Evolutionary conservation across 2,797 vertebrate species (phyloP).

Genomic region (Hirundo rustica): DNA sequence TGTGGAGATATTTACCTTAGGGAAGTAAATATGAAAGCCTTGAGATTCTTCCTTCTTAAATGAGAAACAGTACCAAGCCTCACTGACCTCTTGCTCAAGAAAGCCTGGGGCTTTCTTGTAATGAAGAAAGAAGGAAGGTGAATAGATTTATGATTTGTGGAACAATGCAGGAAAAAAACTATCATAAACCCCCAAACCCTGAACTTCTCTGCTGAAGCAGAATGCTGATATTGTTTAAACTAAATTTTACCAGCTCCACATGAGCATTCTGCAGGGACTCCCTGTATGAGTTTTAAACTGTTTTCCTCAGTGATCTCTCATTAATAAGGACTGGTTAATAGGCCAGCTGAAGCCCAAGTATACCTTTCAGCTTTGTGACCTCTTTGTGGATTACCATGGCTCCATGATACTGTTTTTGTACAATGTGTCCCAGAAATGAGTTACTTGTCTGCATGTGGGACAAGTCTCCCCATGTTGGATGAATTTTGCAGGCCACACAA

Average conservation of each 20-base stretch:
- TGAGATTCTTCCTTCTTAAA: not conserved
- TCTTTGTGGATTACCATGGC: not conserved
- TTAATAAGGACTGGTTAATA: not conserved
- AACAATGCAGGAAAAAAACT: not conserved
- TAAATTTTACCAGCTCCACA: not conserved
- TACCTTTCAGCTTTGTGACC: not conserved
- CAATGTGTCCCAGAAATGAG: not conserved
- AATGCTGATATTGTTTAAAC: not conserved
- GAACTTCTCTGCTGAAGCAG: not conserved
- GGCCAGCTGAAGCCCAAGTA: not conserved
- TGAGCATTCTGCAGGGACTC: not conserved
- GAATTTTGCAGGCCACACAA: not conserved
- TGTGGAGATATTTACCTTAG: not conserved
- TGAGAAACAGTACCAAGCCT: not conserved
- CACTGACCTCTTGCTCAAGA: not conserved
- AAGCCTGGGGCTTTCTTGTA: not conserved
- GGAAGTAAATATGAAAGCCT: not conserved
- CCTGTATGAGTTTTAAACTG: not conserved
- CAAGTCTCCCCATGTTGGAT: not conserved
- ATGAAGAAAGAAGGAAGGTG: not conserved
- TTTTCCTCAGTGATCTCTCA: not conserved
- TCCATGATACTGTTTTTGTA: not conserved
- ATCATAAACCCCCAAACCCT: not conserved
- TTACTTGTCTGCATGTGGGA: not conserved
- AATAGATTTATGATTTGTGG: not conserved